Evolutionary conservation across 2,797 vertebrate genomes (phyloP), one percentile per base, ranked within the genome.

Genomic region (Sphenopsis melanotis): DNA sequence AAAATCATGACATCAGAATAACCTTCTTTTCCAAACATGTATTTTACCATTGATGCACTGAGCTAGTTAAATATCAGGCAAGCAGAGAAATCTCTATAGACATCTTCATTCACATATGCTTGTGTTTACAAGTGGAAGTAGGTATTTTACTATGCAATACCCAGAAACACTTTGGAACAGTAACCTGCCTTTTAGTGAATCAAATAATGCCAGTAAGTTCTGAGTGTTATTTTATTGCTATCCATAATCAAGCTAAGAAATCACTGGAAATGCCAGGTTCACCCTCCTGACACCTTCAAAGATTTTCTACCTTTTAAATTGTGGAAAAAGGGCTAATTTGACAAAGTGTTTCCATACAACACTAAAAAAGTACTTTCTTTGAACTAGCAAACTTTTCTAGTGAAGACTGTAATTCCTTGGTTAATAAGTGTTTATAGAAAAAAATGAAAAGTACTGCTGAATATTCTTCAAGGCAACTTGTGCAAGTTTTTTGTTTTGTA

Each of bases 21-120:
- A 41, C 13, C 4, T 52, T 41, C 15, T 76, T 74, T 74, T 32
- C 41, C 27, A 68, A 60, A 77, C 7, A 30, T 4, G 7, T 30
- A 8, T 77, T 69, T 61, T 55, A 61, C 11, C 24, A 10, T 0
- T 24, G 9, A 68, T 15, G 10, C 1, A 46, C 0, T 12, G 13
- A 53, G 42, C 18, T 15, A 77, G 4, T 22, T 63, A 57, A 61
- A 21, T 15, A 18, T 19, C 6, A 78, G 50, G 18, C 34, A 42
- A 0, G 0, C 34, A 13, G 9, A 80, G 34, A 53, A 93, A 55
- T 41, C 26, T 63, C 70, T n/a, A 1, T 0, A 39, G 13, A 37
- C 11, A 49, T 56, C 49, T 83, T 60, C 24, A 66, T 70, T 60
- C 24, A 30, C 26, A 39, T 19, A 49, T 6, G 14, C 26, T 29